Conservation (phyloP, 2,888 invertebrate genomes). For the Lithophane leautieri region DNA sequence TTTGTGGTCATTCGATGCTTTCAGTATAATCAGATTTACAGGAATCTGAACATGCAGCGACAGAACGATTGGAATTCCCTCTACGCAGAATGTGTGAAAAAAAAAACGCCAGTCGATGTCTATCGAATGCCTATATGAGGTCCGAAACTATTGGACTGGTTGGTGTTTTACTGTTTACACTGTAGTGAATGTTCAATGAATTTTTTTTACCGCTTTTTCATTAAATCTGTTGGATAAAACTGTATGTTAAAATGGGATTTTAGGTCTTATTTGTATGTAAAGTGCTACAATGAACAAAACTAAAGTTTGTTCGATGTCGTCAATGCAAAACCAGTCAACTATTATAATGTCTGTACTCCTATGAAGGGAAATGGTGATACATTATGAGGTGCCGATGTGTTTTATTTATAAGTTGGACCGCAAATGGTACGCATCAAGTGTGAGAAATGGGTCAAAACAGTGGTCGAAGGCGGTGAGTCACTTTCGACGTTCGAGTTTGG, state of each 20-base stretch:
- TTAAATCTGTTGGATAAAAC: conserved; percentile 16
- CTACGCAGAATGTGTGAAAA: conserved; percentile 36
- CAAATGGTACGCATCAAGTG: conserved; percentile 58
- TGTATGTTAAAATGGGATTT: conserved; percentile 16
- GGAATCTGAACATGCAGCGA: conserved; percentile 32
- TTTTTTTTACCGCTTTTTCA: conserved; percentile 30
- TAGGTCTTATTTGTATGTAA: neutral
- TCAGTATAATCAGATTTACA: conserved; percentile 53
- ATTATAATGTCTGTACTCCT: neutral
- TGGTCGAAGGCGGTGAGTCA: conserved; percentile 51
- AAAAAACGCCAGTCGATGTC: conserved; percentile 51
- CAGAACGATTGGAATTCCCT: conserved; percentile 59
- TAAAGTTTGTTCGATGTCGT: conserved; percentile 4
- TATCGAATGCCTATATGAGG: conserved; percentile 45
- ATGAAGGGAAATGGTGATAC: conserved; percentile 30
- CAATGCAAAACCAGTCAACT: neutral
- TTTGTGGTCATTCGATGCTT: conserved; percentile 40
- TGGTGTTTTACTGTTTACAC: conserved; percentile 42
- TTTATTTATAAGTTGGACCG: conserved; percentile 59
- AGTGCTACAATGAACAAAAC: neutral
- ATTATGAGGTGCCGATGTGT: conserved; percentile 40
- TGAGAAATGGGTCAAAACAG: conserved; percentile 61
- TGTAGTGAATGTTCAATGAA: conserved; percentile 46
- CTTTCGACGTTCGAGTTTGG: conserved; percentile 35
- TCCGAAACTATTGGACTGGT: conserved; percentile 36